phyloP scores from a whole-genome alignment of 2,797 vertebrate species.

The Halcyon leucocephala region DNA sequence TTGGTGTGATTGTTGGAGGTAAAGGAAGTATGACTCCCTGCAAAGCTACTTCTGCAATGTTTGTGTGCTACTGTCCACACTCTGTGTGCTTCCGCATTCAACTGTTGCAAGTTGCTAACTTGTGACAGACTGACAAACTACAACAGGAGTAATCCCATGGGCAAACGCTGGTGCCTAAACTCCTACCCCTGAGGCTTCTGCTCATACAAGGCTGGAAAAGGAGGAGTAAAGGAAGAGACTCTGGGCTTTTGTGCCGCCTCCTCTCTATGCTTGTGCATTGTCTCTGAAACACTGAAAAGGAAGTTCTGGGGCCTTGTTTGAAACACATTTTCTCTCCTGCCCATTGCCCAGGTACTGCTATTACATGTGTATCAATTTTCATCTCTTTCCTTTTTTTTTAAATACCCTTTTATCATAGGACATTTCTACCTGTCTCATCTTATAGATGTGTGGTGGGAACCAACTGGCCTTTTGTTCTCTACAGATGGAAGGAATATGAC shows the following conservation, averaged over 20 bases:
- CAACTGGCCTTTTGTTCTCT: slow-evolving; percentile 11
- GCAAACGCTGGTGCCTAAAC: neutral
- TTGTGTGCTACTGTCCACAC: rapidly evolving
- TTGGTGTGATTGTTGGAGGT: neutral
- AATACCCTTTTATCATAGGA: neutral
- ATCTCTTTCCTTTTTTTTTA: neutral
- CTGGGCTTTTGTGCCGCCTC: neutral
- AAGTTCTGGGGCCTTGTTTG: neutral
- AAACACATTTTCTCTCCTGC: neutral
- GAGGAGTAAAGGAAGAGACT: neutral
- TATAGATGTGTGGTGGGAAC: slow-evolving; percentile 43
- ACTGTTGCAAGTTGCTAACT: neutral
- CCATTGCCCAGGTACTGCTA: neutral
- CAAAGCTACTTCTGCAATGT: neutral
- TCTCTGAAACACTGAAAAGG: neutral
- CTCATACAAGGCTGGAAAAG: neutral
- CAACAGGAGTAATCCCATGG: neutral
- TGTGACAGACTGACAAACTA: neutral
- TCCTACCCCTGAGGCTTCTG: neutral
- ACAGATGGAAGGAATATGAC: neutral
- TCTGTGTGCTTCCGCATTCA: neutral
- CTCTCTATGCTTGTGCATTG: neutral
- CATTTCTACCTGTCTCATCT: neutral
- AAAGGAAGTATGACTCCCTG: neutral
- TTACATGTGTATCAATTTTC: slow-evolving; percentile 32